A percentile compares a stretch with the other conserved stretches of the same genome.
Evolutionary conservation across 2,888 invertebrate species (phyloP).

Genomic region (Pandemis corylana): DNA sequence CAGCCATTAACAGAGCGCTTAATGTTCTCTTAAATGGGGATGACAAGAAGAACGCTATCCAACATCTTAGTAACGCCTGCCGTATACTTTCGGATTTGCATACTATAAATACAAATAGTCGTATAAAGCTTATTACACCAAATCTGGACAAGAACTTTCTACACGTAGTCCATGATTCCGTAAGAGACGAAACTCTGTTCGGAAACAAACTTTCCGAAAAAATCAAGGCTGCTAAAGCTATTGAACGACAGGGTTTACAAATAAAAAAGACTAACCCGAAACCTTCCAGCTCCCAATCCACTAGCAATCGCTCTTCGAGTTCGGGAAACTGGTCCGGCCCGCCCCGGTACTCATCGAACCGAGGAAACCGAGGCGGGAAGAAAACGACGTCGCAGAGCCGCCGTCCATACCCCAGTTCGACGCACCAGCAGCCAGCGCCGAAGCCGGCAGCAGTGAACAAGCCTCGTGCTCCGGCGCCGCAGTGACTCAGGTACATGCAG

Average conservation of each 20-base stretch:
- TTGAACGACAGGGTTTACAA: conserved; percentile 17
- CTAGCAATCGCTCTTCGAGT: neutral
- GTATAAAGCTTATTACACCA: conserved; percentile 42
- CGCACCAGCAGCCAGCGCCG: neutral
- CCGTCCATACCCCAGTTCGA: neutral
- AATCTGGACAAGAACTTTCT: conserved; percentile 44
- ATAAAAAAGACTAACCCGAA: neutral
- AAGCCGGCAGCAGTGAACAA: neutral
- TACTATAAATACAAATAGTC: conserved; percentile 15
- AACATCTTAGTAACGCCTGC: conserved; percentile 36
- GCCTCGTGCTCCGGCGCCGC: neutral
- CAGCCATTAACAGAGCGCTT: conserved; percentile 41
- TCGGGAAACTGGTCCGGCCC: conserved; percentile 45
- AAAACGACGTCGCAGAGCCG: neutral
- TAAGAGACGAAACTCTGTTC: conserved; percentile 45
- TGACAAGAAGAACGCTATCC: conserved; percentile 36
- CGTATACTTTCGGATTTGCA: conserved; percentile 42
- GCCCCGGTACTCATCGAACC: conserved; percentile 45
- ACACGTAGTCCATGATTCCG: conserved; percentile 38
- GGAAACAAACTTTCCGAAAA: conserved; percentile 42
- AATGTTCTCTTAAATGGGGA: neutral
- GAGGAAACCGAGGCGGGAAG: conserved; percentile 43
- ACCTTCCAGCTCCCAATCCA: neutral
- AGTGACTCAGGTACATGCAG: conserved; percentile 4
- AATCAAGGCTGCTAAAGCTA: conserved; percentile 38